A percentile compares a stretch with the other conserved stretches of the same genome.
phyloP scores from a whole-genome alignment of 2,797 vertebrate species.

The Chloroceryle amazona region DNA sequence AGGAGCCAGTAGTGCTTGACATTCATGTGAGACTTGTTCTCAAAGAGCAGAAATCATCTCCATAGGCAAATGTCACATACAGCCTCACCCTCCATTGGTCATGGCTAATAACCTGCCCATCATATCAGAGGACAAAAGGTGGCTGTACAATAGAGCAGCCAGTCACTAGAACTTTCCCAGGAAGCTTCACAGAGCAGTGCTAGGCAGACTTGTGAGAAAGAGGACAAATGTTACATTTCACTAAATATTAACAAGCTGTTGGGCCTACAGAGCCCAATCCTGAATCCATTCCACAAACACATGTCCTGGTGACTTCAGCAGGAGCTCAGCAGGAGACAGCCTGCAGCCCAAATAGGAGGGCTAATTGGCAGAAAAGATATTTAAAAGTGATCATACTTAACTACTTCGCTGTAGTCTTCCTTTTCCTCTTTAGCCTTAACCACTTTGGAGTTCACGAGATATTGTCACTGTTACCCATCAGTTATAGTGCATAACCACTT shows the following conservation, averaged over 20 bases:
- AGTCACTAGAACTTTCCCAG: neutral
- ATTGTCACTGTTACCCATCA: neutral
- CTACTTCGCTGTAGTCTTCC: neutral
- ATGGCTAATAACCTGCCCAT: conserved; percentile 9
- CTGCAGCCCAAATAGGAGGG: neutral
- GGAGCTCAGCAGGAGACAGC: neutral
- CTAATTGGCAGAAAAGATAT: neutral
- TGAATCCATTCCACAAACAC: neutral
- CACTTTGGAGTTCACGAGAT: neutral
- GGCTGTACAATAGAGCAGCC: conserved; percentile 6
- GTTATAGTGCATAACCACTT: neutral
- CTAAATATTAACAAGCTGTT: neutral
- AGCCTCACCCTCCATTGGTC: neutral
- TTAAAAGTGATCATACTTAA: neutral
- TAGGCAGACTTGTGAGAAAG: neutral
- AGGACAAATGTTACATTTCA: neutral
- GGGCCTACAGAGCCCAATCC: neutral
- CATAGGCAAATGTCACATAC: neutral
- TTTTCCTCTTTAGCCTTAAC: neutral
- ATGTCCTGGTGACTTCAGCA: neutral
- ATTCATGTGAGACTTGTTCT: neutral
- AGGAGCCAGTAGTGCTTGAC: neutral
- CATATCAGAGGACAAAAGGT: conserved; percentile 32
- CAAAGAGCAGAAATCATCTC: conserved; percentile 26
- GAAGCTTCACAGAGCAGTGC: neutral